Conservation (phyloP, 1,140 invertebrate genomes). For the Lucilia sericata region DNA sequence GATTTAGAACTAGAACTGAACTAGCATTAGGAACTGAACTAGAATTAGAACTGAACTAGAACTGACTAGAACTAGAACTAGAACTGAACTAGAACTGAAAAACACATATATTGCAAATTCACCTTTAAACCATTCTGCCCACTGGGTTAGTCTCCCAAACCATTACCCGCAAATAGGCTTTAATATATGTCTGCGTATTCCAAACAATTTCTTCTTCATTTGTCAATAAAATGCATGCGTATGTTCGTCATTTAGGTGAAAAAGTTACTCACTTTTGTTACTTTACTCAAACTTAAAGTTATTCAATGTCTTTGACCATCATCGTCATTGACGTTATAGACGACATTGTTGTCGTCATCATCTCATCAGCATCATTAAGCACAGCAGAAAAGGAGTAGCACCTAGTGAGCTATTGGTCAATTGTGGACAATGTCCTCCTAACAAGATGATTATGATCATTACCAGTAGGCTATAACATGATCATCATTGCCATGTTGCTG, state of each 20-base stretch:
- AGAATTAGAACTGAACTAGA: no score
- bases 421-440: no score
- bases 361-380: not conserved
- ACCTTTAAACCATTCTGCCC: not conserved
- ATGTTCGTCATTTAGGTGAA: constrained; percentile 28
- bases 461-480: not conserved
- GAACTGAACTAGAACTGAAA: no score
- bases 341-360: constrained; percentile 14
- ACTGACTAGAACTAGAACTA: no score
- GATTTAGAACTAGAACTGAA: no score
- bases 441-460: no score
- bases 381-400: not conserved
- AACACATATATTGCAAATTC: no score
- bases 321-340: constrained; percentile 22
- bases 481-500: not conserved
- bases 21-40: no score
- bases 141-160: not conserved
- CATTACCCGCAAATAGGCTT: not conserved
- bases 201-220: constrained; percentile 38
- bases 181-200: not conserved
- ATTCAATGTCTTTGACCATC: constrained; percentile 41
- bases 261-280: not conserved
- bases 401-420: not conserved
- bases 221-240: constrained; percentile 43
- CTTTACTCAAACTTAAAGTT: constrained; percentile 29